Percentiles rank a stretch among this genome's conserved stretches.
Conservation (phyloP, 2,888 invertebrate genomes). For the Laspeyria flexula region DNA sequence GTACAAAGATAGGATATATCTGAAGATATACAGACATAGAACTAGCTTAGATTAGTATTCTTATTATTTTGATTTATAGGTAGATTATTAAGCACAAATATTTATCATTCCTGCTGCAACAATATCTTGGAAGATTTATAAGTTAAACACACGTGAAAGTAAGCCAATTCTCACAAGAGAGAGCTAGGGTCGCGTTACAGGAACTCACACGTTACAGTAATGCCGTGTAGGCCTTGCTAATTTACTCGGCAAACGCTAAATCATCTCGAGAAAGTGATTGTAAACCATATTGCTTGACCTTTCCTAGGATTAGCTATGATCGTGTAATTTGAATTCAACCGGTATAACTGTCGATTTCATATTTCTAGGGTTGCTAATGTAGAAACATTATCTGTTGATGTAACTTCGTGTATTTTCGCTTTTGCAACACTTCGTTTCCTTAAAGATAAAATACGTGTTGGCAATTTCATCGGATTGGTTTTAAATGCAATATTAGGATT, state of each 20-base stretch:
- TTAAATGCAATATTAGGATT: background rate
- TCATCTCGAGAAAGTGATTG: constrained; percentile 47
- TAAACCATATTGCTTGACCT: constrained; percentile 31
- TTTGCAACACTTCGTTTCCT: background rate
- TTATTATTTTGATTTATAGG: too few relatives aligned
- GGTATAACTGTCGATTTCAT: constrained; percentile 10
- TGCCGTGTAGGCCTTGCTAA: constrained; percentile 44
- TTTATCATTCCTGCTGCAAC: background rate
- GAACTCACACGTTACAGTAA: constrained; percentile 32
- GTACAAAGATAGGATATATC: too few relatives aligned
- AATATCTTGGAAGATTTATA: background rate
- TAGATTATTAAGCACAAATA: too few relatives aligned
- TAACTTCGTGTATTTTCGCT: background rate
- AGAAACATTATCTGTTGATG: constrained; percentile 1
- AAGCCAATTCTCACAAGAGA: constrained; percentile 17
- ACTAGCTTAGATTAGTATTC: too few relatives aligned
- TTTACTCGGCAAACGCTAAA: constrained; percentile 46
- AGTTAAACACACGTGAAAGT: constrained; percentile 1
- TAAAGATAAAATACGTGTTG: background rate
- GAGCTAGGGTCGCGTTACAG: constrained; percentile 37
- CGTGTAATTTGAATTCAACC: constrained; percentile 32
- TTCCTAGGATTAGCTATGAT: constrained; percentile 31
- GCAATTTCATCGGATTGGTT: background rate
- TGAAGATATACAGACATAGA: too few relatives aligned
- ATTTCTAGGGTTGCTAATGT: constrained; percentile 9